Conservation (phyloP, 2,797 vertebrate species). For the Alca torda region DNA sequence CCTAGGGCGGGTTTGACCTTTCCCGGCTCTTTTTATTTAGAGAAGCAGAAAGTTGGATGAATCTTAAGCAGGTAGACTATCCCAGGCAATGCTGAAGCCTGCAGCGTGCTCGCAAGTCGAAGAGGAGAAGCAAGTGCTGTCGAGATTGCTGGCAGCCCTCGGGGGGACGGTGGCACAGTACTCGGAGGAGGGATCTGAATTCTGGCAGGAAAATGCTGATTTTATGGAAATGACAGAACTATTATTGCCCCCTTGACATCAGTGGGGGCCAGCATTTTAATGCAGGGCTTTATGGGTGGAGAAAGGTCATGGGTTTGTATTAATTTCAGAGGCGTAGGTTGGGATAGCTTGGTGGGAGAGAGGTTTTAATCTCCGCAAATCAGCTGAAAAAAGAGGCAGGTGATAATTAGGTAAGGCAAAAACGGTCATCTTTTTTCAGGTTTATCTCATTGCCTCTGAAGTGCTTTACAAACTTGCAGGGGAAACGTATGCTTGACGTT, state of each 20-base stretch:
- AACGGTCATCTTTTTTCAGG: not conserved
- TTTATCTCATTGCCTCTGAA: not conserved
- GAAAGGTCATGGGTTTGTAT: not conserved
- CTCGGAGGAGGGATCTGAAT: not conserved
- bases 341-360: not conserved
- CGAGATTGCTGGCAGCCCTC: not conserved
- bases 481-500: not conserved
- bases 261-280: not conserved
- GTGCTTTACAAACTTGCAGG: not conserved
- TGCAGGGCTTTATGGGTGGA: not conserved
- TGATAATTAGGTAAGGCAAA: not conserved
- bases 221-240: constrained; percentile 25
- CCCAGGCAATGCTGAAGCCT: not conserved
- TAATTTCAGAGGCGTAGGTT: not conserved
- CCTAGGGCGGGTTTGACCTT: constrained; percentile 23
- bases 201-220: constrained; percentile 9
- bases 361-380: constrained; percentile 22
- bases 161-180: fast-evolving
- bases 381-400: not conserved
- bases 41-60: not conserved
- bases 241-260: not conserved
- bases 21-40: not conserved
- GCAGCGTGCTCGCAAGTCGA: not conserved
- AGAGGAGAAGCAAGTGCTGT: not conserved
- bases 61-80: constrained; percentile 29